Evolutionary conservation across 2,888 invertebrate species (phyloP).

Genomic region (Arge pagana): DNA sequence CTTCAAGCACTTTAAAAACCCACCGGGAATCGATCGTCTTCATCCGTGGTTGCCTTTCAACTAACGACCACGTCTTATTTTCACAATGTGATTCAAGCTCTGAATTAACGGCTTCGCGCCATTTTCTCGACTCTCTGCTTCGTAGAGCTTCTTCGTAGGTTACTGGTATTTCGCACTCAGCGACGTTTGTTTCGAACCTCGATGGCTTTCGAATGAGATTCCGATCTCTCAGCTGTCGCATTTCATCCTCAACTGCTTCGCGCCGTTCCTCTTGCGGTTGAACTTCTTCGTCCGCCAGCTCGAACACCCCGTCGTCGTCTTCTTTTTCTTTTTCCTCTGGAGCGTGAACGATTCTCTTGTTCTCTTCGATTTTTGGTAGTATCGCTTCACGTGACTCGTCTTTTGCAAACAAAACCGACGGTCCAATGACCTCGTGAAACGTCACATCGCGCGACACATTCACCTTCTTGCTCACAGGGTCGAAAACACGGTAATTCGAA

Average conservation of each 20-base stretch:
- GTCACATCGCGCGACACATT: too few relatives aligned
- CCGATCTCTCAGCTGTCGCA: constrained; percentile 15
- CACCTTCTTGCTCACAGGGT: too few relatives aligned
- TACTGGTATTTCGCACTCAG: constrained; percentile 14
- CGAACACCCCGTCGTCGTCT: too few relatives aligned
- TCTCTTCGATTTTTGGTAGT: constrained; percentile 9
- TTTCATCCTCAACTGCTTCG: background rate
- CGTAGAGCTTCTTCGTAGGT: constrained; percentile 19
- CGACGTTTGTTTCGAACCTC: constrained; percentile 13
- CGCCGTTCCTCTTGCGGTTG: too few relatives aligned
- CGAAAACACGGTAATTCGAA: background rate
- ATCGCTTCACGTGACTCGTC: too few relatives aligned
- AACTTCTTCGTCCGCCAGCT: too few relatives aligned
- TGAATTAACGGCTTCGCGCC: background rate
- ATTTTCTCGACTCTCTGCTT: too few relatives aligned
- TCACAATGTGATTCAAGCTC: background rate
- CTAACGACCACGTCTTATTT: background rate
- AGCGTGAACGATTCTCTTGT: too few relatives aligned
- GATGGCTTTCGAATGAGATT: constrained; percentile 3
- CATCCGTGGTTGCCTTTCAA: background rate
- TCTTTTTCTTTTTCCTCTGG: too few relatives aligned
- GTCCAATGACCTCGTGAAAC: too few relatives aligned
- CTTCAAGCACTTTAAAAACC: background rate
- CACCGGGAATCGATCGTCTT: background rate
- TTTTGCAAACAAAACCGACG: too few relatives aligned